These are phyloP conservation scores for Bergia puertoricense DNA, from an alignment of 92 coral and sea anemone species.

Conservation along the genomic window DNA sequence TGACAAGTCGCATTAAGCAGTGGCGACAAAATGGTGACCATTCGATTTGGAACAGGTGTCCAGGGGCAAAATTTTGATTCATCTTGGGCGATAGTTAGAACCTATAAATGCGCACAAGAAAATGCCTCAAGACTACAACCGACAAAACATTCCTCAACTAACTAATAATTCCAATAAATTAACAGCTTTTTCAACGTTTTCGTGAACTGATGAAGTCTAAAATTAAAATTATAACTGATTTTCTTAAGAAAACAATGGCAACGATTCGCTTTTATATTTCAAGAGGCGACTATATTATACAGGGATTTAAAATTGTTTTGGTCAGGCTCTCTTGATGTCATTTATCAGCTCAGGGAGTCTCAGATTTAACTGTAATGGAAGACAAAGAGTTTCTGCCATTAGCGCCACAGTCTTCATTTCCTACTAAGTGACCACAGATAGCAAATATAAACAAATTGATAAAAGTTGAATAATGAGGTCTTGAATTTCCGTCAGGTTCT, in stretches of 20 bases:
- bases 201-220: not conserved
- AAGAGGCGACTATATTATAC: not conserved
- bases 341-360: not conserved
- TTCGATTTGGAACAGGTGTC: not conserved
- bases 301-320: not conserved
- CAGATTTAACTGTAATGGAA: not conserved
- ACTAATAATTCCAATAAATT: not conserved
- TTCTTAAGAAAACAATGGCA: not conserved
- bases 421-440: not conserved
- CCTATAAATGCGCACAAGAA: not conserved
- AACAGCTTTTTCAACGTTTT: not conserved
- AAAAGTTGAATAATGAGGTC: not conserved
- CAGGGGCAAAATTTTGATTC: not conserved
- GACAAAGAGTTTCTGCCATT: not conserved
- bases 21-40: constrained; percentile 13
- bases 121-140: not conserved
- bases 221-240: not conserved
- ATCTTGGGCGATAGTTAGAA: not conserved
- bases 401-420: not conserved
- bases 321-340: not conserved
- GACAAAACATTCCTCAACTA: not conserved
- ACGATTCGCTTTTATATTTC: not conserved
- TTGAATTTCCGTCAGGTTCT: not conserved
- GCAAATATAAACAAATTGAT: not conserved
- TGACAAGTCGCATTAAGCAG: constrained; percentile 1